Evolutionary conservation across 2,797 vertebrate species (phyloP).

Genomic region (Danio aesculapii): DNA sequence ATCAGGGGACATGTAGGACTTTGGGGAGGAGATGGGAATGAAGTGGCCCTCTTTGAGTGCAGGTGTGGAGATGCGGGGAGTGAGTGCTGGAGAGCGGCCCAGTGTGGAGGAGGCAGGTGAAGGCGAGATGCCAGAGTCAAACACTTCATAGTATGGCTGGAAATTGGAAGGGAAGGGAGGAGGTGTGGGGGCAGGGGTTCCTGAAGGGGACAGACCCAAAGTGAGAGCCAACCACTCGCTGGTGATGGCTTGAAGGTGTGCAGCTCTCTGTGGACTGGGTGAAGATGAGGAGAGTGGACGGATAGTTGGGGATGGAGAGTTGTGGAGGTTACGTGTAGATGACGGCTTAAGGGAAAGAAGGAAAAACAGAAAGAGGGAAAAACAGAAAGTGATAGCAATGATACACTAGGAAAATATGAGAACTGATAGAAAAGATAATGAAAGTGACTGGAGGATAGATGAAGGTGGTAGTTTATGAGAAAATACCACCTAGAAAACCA

Average conservation of each 20-base stretch:
- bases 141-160: conserved; percentile 76
- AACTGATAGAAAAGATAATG: conserved; percentile 26
- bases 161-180: conserved; percentile 74
- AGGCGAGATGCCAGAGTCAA: conserved; percentile 56
- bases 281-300: conserved; percentile 50
- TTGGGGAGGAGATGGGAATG: conserved; percentile 67
- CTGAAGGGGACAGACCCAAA: conserved; percentile 69
- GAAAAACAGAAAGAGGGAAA: conserved; percentile 48
- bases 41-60: conserved; percentile 70
- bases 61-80: conserved; percentile 33
- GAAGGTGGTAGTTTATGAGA: neutral
- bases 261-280: conserved; percentile 62
- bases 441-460: conserved; percentile 10
- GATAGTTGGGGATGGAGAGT: conserved; percentile 68
- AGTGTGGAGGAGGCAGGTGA: conserved; percentile 36
- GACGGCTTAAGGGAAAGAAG: conserved; percentile 54
- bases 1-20: conserved; percentile 65
- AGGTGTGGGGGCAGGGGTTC: conserved; percentile 62
- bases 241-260: conserved; percentile 66
- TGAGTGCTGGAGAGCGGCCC: conserved; percentile 60
- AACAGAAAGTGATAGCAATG: conserved; percentile 56
- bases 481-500: neutral
- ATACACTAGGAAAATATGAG: conserved; percentile 53
- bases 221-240: conserved; percentile 73
- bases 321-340: conserved; percentile 66